Evolutionary conservation across 2,113 vertebrate genomes (phyloP).

Genomic region (Vicugna pacos): DNA sequence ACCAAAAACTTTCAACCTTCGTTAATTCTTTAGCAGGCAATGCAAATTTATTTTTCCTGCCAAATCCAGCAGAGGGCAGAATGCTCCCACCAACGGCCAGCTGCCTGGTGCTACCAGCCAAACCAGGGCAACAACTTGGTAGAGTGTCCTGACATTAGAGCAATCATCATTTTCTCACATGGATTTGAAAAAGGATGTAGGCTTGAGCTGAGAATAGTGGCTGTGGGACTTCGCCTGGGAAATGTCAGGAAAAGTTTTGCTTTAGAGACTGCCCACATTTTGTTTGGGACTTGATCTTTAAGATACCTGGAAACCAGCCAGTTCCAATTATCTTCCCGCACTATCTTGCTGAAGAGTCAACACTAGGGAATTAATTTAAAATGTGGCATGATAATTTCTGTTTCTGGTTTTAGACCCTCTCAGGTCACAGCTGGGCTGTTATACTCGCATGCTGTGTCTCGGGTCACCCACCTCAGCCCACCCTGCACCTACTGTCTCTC

Average conservation of each 20-base stretch:
- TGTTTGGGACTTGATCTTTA: conserved; percentile 31
- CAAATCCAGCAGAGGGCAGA: conserved; percentile 77
- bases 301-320: conserved; percentile 37
- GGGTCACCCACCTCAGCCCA: fast-evolving
- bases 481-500: too few species aligned
- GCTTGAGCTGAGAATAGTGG: neutral
- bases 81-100: neutral
- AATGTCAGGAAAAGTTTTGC: neutral
- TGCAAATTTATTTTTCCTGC: neutral
- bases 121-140: neutral
- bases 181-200: neutral
- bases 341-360: neutral
- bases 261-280: neutral
- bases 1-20: neutral
- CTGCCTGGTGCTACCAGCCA: neutral
- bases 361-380: neutral
- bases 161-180: neutral
- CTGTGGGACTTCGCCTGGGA: neutral
- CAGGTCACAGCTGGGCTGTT: neutral
- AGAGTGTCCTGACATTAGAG: neutral
- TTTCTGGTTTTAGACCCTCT: neutral
- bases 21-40: conserved; percentile 15
- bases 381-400: neutral
- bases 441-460: too few species aligned
- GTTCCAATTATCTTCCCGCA: neutral